phyloP scores from a whole-genome alignment of 2,797 vertebrate genomes.

The Megalops cyprinoides region DNA sequence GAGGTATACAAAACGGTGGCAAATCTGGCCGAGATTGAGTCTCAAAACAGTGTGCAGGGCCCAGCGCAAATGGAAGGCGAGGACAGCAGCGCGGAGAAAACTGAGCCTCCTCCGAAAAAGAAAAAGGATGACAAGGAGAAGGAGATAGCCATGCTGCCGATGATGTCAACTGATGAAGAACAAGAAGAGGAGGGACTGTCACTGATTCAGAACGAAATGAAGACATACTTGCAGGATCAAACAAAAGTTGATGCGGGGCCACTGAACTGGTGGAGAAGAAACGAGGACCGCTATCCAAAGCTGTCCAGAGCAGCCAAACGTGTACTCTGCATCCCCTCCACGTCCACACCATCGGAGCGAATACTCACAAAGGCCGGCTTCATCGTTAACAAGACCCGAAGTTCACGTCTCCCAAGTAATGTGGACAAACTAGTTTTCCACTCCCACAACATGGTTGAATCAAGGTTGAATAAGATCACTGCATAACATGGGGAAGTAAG shows the following conservation, averaged over 20 bases:
- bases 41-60: not conserved
- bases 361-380: slow-evolving; percentile 21
- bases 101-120: not conserved
- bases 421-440: slow-evolving; percentile 5
- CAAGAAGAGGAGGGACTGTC: not conserved
- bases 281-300: not conserved
- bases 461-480: too few relatives aligned
- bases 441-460: not conserved
- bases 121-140: not conserved
- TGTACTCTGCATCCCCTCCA: slow-evolving; percentile 7
- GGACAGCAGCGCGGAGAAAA: not conserved
- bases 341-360: not conserved
- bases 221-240: not conserved
- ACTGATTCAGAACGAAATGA: not conserved
- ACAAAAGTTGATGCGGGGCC: slow-evolving; percentile 9
- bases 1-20: not conserved
- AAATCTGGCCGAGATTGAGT: not conserved
- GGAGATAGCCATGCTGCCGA: not conserved
- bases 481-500: too few relatives aligned
- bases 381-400: slow-evolving; percentile 10
- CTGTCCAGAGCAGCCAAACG: not conserved
- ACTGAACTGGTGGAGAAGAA: slow-evolving; percentile 15
- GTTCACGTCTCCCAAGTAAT: slow-evolving; percentile 5
- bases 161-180: not conserved
- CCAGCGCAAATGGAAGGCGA: not conserved